These are phyloP conservation scores for Drosophila kambysellisi DNA, from an alignment of 2,888 invertebrate genomes.

Conservation along the genomic window DNA sequence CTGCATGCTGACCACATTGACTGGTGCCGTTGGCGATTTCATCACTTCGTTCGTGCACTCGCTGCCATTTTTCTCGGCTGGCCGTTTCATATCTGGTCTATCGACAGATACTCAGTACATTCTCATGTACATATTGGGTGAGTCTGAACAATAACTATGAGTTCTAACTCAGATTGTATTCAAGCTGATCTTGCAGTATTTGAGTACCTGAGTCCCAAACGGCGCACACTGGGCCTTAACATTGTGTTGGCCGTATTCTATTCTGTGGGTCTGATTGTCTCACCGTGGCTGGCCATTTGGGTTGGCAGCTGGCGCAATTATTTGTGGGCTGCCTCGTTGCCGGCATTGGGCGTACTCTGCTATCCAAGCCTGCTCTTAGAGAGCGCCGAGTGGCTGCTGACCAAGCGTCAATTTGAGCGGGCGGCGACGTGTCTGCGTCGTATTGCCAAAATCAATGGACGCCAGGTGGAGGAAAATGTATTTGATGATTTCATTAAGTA, in stretches of 20 bases:
- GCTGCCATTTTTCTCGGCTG: slow-evolving; percentile 85
- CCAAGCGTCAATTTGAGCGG: slow-evolving; percentile 85
- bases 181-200: slow-evolving; percentile 84
- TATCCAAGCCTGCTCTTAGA: slow-evolving; percentile 87
- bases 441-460: slow-evolving; percentile 86
- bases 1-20: slow-evolving; percentile 86
- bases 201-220: slow-evolving; percentile 87
- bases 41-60: slow-evolving; percentile 85
- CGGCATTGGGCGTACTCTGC: slow-evolving; percentile 84
- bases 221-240: slow-evolving; percentile 87
- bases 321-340: slow-evolving; percentile 86
- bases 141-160: slow-evolving; percentile 29
- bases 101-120: slow-evolving; percentile 87
- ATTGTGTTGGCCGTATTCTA: slow-evolving; percentile 87
- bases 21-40: slow-evolving; percentile 86
- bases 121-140: slow-evolving; percentile 88
- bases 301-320: slow-evolving; percentile 86
- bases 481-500: slow-evolving; percentile 84
- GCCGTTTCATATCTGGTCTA: slow-evolving; percentile 87
- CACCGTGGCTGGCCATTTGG: slow-evolving; percentile 86
- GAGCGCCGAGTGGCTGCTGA: slow-evolving; percentile 87
- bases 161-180: background rate
- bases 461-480: slow-evolving; percentile 83
- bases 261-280: slow-evolving; percentile 85
- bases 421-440: slow-evolving; percentile 86